Base-by-base conservation (phyloP, 2,888 invertebrate species). In the Parnassius apollo region DNA sequence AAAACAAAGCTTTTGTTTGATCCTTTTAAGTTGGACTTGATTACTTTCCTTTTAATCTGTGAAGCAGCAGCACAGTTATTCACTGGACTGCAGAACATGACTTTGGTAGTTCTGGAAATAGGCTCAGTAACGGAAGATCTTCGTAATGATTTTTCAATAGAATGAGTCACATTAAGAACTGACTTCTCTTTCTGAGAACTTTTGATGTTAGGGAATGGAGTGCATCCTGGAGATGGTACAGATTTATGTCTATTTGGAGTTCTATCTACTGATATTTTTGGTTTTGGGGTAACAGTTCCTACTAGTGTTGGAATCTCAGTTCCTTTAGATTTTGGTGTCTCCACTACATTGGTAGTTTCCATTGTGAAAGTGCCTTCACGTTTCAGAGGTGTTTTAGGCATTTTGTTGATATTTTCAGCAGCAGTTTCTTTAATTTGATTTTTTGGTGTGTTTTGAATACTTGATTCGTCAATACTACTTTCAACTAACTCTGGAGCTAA, bases 1-100 rank as follows among this genome's bases (percentile, higher is more conserved):
- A 86, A 85, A 11, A 91, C 71, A 42, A 92, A 91, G 70, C 91
- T 92, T 71, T 92, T 92, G 55, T 86, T 89, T 1, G 91, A 91
- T 2, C 91, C 91, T 64, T 92, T 92, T 66, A 92, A 72, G 59
- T 84, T 92, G 1, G 92, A 92, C 67, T 92, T 92, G 61, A 92
- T 89, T 13, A 91, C 73, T 66, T 86, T 89, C 51, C 73, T 78
- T 63, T 81, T 85, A 65, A 82, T 80, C 61, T 83, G 84, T 2
- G 73, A 74, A 1, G 74, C 73, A 0, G 77, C 69, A 0, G 66
- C 70, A 0, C 83, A 82, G 56, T 81, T 83, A 65, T 88, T 81
- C 1, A 83, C 77, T 0, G 91, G 90, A 64, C 90, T 91, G 72
- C 90, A 89, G 73, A 92, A 92, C 88, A 88, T 90, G 3, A 92